Evolutionary conservation across 2,888 invertebrate genomes (phyloP), one percentile per base, ranked within the genome.

Genomic region (Drosophila basisetae): DNA sequence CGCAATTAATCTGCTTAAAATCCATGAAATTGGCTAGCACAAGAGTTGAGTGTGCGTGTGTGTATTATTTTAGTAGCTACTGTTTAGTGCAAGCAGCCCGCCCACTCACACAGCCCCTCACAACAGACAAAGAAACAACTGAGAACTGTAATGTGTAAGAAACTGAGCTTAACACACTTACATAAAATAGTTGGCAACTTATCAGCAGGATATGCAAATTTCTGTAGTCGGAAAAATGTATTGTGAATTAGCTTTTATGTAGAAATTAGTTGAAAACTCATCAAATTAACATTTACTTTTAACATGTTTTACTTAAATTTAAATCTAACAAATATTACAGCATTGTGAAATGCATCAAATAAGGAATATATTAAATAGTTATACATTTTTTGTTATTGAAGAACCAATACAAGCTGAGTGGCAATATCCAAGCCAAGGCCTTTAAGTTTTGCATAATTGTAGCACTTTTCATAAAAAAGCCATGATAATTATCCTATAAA

Each of bases 1-100:
- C 30, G 75, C 72, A 86, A 84, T 87, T 76, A 86, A 80, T 73
- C 68, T 77, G 86, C 58, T 73, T 88, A 78, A 77, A 52, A 71
- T 49, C 78, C 83, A 83, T 88, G 71, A 85, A 88, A 88, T 80
- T 80, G 65, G 56, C 50, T 68, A 39, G 18, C 25, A 35, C 66
- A 55, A 49, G 50, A 64, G 33, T 61, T 68, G 54, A 62, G 33
- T 6, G n/a, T 58, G n/a, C n/a, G 3, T 54, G n/a, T 4, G n/a
- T 50, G 25, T 53, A 60, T 63, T 9, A 55, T 55, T 55, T 50
- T 25, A 39, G 35, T 25, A 50, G 49, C 53, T 37, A 55, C 47
- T 22, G 9, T n/a, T 28, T 55, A 33, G 39, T 9, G 33, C 39
- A 56, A 10, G 33, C 50, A 49, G 13, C 68, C 43, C 47, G 54